Evolutionary conservation across 2,888 invertebrate species (phyloP).

Genomic region (Osedax fenrisi): DNA sequence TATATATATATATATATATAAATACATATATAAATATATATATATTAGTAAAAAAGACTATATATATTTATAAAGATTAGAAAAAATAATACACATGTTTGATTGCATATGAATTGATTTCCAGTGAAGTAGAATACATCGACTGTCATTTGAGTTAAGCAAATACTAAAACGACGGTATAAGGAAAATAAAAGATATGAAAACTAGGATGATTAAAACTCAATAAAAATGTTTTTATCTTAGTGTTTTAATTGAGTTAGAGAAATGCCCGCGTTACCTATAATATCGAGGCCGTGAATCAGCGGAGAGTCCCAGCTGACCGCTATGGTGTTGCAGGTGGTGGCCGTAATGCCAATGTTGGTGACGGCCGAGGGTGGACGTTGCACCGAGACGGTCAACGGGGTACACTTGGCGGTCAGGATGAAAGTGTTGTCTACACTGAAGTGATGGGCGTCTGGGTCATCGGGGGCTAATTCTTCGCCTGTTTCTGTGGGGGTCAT

Average conservation of each 20-base stretch:
- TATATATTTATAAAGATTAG: not conserved
- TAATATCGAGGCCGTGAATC: slow-evolving; percentile 47
- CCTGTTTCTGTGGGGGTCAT: not conserved
- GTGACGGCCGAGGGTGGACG: slow-evolving; percentile 45
- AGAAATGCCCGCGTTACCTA: too few species aligned
- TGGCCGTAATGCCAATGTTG: slow-evolving; percentile 46
- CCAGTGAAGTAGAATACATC: too few species aligned
- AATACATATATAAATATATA: not conserved
- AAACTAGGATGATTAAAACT: too few species aligned
- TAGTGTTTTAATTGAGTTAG: too few species aligned
- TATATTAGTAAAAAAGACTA: not conserved
- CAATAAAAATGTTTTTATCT: too few species aligned
- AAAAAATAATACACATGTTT: too few species aligned
- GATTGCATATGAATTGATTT: too few species aligned
- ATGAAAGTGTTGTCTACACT: slow-evolving; percentile 42
- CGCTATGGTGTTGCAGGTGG: slow-evolving; percentile 47
- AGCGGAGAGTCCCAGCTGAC: slow-evolving; percentile 48
- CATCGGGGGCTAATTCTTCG: not conserved
- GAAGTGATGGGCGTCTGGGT: slow-evolving; percentile 29
- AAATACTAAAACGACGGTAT: too few species aligned
- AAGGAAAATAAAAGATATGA: too few species aligned
- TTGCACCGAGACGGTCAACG: slow-evolving; percentile 44
- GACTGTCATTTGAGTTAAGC: too few species aligned
- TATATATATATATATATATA: not conserved
- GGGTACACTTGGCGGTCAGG: slow-evolving; percentile 46